Evolutionary conservation across 2,797 vertebrate species (phyloP).

Genomic region (Chelon auratus): DNA sequence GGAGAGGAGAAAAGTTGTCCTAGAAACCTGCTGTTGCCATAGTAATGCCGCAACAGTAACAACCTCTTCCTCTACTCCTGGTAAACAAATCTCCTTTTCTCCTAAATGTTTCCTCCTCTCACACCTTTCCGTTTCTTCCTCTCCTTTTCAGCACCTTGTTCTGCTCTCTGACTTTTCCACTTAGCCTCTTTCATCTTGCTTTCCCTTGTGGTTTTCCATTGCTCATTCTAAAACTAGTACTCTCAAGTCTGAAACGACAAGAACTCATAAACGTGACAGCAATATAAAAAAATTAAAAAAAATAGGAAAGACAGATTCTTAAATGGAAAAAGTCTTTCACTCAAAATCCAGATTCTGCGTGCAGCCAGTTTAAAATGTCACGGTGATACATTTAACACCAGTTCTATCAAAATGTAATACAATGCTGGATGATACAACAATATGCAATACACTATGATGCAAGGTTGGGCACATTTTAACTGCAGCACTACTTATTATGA

Average conservation of each 20-base stretch:
- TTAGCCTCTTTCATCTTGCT: slow-evolving; percentile 20
- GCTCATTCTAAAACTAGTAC: neutral
- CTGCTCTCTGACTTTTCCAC: slow-evolving; percentile 2
- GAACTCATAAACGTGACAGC: too few species aligned
- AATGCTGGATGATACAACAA: slow-evolving; percentile 27
- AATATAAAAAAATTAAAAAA: too few species aligned
- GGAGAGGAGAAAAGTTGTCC: slow-evolving; percentile 44
- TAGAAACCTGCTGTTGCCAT: slow-evolving; percentile 66
- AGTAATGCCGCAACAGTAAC: slow-evolving; percentile 58
- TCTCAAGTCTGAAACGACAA: neutral
- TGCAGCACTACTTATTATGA: neutral
- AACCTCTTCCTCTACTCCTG: slow-evolving; percentile 40
- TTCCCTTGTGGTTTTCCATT: neutral
- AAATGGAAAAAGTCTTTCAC: neutral
- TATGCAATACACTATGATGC: slow-evolving; percentile 21
- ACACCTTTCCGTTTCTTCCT: neutral
- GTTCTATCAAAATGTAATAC: slow-evolving; percentile 3
- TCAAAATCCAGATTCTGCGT: neutral
- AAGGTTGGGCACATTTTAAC: slow-evolving; percentile 10
- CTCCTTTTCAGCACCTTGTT: neutral
- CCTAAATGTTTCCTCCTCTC: slow-evolving; percentile 13
- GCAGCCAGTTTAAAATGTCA: slow-evolving; percentile 7
- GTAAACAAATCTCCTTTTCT: slow-evolving; percentile 40
- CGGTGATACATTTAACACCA: neutral
- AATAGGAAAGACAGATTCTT: neutral